Evolutionary conservation across 2,888 invertebrate genomes (phyloP).

Genomic region (Eugnorisma glareosa): DNA sequence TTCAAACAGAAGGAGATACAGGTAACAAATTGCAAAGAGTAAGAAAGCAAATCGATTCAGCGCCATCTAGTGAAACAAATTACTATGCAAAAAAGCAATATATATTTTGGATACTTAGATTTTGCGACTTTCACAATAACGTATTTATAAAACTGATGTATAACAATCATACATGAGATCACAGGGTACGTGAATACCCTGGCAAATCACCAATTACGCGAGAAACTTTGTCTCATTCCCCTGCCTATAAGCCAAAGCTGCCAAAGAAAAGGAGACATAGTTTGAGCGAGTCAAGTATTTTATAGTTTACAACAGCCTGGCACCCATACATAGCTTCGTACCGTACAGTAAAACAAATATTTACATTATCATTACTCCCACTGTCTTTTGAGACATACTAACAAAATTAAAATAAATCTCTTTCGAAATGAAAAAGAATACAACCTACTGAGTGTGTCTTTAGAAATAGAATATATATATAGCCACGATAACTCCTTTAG

Average conservation of each 20-base stretch:
- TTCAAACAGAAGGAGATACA: not conserved
- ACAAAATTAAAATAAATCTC: conserved; percentile 59
- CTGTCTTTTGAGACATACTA: conserved; percentile 74
- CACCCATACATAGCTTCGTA: conserved; percentile 78
- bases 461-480: conserved; percentile 55
- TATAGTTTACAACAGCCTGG: conserved; percentile 83
- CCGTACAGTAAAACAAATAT: conserved; percentile 80
- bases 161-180: conserved; percentile 90
- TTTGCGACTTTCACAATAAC: conserved; percentile 80
- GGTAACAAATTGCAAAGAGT: conserved; percentile 14
- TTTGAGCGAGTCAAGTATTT: conserved; percentile 76
- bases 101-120: conserved; percentile 59
- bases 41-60: conserved; percentile 50
- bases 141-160: conserved; percentile 76
- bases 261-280: conserved; percentile 59
- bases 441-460: conserved; percentile 76
- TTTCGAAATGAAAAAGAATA: conserved; percentile 70
- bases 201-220: conserved; percentile 83
- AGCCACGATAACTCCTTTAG: conserved; percentile 73
- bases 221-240: conserved; percentile 73
- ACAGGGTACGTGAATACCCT: conserved; percentile 87
- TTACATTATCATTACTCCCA: conserved; percentile 82
- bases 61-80: conserved; percentile 64
- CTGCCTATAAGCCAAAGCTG: conserved; percentile 54
- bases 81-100: conserved; percentile 52